Evolutionary conservation across 1,140 invertebrate genomes (phyloP).

Genomic region (Platorchestia sp.): DNA sequence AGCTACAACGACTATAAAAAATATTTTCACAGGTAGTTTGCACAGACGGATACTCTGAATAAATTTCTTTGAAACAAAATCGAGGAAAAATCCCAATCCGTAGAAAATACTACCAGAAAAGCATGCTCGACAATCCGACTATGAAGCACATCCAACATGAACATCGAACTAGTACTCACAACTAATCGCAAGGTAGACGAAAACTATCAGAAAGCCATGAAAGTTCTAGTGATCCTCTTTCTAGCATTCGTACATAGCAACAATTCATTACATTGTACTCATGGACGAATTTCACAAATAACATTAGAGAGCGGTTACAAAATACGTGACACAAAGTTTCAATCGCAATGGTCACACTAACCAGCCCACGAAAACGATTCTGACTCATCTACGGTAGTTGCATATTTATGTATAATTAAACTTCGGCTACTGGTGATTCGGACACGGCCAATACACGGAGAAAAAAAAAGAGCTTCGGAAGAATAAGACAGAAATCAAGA

Average conservation of each 20-base stretch:
- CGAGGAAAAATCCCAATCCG: not conserved
- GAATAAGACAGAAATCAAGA: not conserved
- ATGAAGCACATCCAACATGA: not conserved
- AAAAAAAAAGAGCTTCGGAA: not conserved
- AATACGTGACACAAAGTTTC: not conserved
- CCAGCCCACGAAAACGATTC: not conserved
- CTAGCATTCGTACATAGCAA: not conserved
- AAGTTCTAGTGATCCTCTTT: not conserved
- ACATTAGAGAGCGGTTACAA: not conserved
- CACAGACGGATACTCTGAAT: not conserved
- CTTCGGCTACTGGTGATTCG: not conserved
- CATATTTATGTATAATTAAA: not conserved
- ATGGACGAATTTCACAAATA: not conserved
- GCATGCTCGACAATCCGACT: not conserved
- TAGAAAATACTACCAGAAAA: not conserved
- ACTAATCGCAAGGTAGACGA: not conserved
- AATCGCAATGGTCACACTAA: not conserved
- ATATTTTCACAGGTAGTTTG: not conserved
- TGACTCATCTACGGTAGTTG: not conserved
- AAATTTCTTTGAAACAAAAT: not conserved
- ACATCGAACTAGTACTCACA: not conserved
- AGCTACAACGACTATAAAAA: not conserved
- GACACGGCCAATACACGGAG: not conserved
- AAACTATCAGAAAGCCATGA: not conserved
- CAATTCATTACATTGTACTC: not conserved